phyloP scores from a whole-genome alignment of 2,797 vertebrate genomes.

The Acomys russatus region DNA sequence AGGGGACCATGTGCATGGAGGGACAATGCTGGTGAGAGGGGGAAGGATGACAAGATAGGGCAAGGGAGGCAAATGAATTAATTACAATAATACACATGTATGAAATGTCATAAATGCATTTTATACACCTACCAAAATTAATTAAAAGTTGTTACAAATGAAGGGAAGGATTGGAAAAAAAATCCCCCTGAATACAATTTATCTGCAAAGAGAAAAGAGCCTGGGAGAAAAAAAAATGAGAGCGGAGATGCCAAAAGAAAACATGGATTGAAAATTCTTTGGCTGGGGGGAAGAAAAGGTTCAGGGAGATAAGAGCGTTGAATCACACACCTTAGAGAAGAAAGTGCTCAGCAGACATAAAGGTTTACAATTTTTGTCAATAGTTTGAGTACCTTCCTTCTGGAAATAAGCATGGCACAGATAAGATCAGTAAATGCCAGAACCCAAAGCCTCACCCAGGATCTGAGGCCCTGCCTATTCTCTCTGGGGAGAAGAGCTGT shows the following conservation, averaged over 20 bases:
- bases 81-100: background rate
- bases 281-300: background rate
- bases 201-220: conserved; percentile 53
- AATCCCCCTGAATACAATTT: conserved; percentile 1
- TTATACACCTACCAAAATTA: background rate
- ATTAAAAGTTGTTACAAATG: background rate
- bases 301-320: background rate
- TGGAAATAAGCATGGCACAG: conserved; percentile 18
- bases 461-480: background rate
- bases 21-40: background rate
- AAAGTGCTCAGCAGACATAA: background rate
- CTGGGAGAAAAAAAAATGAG: conserved; percentile 28
- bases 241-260: conserved; percentile 7
- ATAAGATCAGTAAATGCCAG: background rate
- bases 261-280: conserved; percentile 38
- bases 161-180: background rate
- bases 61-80: background rate
- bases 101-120: background rate
- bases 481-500: background rate
- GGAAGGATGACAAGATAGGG: background rate
- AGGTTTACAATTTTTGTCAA: background rate
- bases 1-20: background rate
- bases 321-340: conserved; percentile 31
- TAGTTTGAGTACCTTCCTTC: conserved; percentile 49
- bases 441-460: background rate